These are phyloP conservation scores for Drosophila ficusphila DNA, from an alignment of 1,140 invertebrate genomes.

Conservation along the genomic window DNA sequence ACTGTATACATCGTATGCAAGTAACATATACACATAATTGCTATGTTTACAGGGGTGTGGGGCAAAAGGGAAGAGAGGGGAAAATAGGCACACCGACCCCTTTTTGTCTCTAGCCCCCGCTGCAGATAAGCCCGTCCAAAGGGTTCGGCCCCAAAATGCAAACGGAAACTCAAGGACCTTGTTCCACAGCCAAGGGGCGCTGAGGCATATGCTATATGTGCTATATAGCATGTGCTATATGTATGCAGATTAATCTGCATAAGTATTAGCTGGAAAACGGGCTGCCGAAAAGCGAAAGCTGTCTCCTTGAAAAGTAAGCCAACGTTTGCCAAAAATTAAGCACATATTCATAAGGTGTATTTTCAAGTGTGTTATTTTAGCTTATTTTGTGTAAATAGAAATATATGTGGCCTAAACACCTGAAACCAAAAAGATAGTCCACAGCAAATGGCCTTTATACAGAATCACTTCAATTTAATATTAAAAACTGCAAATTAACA, in stretches of 20 bases:
- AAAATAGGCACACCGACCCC: constrained; percentile 34
- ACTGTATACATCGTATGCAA: constrained; percentile 4
- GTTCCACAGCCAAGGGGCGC: constrained; percentile 36
- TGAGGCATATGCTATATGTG: constrained; percentile 18
- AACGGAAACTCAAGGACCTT: constrained; percentile 45
- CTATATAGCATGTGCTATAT: too few species aligned
- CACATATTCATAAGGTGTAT: background rate
- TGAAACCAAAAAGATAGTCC: too few species aligned
- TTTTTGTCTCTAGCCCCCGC: constrained; percentile 24
- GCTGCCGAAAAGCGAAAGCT: constrained; percentile 30
- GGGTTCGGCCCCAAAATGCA: constrained; percentile 39
- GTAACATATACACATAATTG: constrained; percentile 37
- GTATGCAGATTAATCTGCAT: constrained; percentile 47
- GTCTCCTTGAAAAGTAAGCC: background rate
- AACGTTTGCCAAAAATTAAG: background rate
- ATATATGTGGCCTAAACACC: too few species aligned
- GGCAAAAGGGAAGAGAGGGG: background rate
- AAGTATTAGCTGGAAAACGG: constrained; percentile 35
- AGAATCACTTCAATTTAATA: too few species aligned
- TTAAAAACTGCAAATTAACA: too few species aligned
- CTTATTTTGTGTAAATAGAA: background rate
- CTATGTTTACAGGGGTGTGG: constrained; percentile 32
- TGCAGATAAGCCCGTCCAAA: constrained; percentile 23
- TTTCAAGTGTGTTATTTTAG: background rate
- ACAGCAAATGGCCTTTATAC: too few species aligned